Evolutionary conservation across 2,888 invertebrate genomes (phyloP), one percentile per base, ranked within the genome.

Genomic region (Synergus japonicus): DNA sequence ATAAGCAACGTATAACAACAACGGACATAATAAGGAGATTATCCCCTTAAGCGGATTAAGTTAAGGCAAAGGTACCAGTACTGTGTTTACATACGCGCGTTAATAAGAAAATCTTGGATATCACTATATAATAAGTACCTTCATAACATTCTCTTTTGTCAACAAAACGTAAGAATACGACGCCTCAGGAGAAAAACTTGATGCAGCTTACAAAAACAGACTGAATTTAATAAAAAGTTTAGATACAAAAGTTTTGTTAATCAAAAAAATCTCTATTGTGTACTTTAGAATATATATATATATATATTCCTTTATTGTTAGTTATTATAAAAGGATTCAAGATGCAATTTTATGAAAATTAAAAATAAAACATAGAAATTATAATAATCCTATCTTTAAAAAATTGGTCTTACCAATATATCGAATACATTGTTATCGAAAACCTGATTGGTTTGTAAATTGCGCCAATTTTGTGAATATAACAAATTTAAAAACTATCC

Each of bases 1-100:
- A 37, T 41, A 64, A 22, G 15, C 1, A 15, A 15, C 7, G 37
- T 41, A 29, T 9, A 49, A 49, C 69, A 29, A 49, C 8, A 22
- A 22, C 22, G 81, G 81, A 84, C 83, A 83, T 85, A 85, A 85
- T 84, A 83, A 86, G 83, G 81, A 82, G 85, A 86, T 86, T 82
- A 86, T 84, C 80, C 81, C 49, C 18, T 77, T 78, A 83, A 79
- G 81, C 78, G 81, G 84, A 83, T 84, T 83, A 83, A 82, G 78
- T 79, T 81, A 81, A 81, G 43, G 46, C 46, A 37, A 37, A 67
- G 78, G 76, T 46, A 15, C 9, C 15, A 49, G 49, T 18, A 67
- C 18, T 22, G n/a, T 66, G 43, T 66, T 41, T 37, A 43, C 43
- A 44, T 66, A 43, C 44, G n/a, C 15, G 10, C 15, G 10, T 29